Percentiles rank a stretch among this genome's conserved stretches.
Conservation (phyloP, 2,888 invertebrate species). For the Lamellibrachia columna region DNA sequence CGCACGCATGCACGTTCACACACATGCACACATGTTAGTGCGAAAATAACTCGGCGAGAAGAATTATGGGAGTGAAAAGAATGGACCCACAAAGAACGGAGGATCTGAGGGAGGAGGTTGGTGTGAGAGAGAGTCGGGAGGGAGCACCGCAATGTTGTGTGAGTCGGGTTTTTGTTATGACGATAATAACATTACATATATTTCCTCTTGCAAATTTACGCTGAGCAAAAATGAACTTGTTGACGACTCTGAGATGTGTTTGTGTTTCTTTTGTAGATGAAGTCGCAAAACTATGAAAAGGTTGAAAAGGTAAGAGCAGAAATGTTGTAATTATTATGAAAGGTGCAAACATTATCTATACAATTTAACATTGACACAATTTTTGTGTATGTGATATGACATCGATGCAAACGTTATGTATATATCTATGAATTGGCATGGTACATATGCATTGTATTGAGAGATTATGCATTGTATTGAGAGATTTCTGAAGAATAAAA, state of each 20-base stretch:
- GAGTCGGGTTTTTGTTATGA: neutral
- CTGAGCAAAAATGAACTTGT: neutral
- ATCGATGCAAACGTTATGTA: no score
- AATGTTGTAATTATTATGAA: slow-evolving; percentile 17
- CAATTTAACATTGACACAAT: no score
- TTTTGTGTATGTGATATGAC: no score
- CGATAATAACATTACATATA: neutral
- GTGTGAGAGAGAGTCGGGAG: neutral
- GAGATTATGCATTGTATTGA: neutral
- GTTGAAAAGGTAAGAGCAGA: slow-evolving; percentile 93
- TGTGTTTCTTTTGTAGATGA: slow-evolving; percentile 77
- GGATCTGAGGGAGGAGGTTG: no score
- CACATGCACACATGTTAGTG: no score
- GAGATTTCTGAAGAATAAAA: no score
- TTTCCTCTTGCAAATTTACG: neutral
- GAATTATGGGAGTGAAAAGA: no score
- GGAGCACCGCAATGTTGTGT: neutral
- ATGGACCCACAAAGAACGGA: no score
- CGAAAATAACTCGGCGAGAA: no score
- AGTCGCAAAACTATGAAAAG: slow-evolving; percentile 94
- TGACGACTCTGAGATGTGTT: neutral
- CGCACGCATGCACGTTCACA: neutral
- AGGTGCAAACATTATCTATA: neutral
- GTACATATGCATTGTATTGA: neutral
- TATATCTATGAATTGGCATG: neutral